phyloP scores from a whole-genome alignment of 2,888 invertebrate genomes.

The Heliconius ethilla region DNA sequence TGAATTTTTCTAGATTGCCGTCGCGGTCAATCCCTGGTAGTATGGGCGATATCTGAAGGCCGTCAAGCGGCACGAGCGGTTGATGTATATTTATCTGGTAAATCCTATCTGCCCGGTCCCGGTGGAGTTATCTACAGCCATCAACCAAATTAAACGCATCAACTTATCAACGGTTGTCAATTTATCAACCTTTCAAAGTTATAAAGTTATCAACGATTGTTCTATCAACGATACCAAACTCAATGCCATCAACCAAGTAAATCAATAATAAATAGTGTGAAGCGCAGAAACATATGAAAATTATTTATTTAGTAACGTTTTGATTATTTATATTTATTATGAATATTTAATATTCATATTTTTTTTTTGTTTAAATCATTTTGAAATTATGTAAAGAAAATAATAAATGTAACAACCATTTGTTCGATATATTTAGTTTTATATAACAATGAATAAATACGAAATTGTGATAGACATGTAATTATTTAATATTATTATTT shows the following conservation, averaged over 20 bases:
- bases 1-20: slow-evolving; percentile 89
- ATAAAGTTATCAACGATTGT: background rate
- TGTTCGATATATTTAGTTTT: background rate
- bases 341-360: slow-evolving; percentile 4
- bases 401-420: background rate
- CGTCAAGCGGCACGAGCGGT: slow-evolving; percentile 98
- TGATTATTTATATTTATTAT: background rate
- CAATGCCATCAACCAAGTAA: slow-evolving; percentile 3
- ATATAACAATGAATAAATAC: background rate
- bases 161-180: slow-evolving; percentile 1
- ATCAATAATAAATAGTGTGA: background rate
- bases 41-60: slow-evolving; percentile 99
- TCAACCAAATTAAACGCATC: slow-evolving; percentile 26
- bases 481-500: slow-evolving; percentile 10
- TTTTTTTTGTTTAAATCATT: background rate
- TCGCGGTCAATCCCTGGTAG: slow-evolving; percentile 98
- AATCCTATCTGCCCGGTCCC: slow-evolving; percentile 92
- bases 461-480: slow-evolving; percentile 12
- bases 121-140: slow-evolving; percentile 89
- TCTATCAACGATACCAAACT: background rate
- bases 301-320: background rate
- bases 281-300: background rate
- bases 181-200: background rate
- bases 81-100: slow-evolving; percentile 90
- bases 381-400: background rate